phyloP scores from a whole-genome alignment of 2,888 invertebrate species.

The Lasioglossum lativentre region DNA sequence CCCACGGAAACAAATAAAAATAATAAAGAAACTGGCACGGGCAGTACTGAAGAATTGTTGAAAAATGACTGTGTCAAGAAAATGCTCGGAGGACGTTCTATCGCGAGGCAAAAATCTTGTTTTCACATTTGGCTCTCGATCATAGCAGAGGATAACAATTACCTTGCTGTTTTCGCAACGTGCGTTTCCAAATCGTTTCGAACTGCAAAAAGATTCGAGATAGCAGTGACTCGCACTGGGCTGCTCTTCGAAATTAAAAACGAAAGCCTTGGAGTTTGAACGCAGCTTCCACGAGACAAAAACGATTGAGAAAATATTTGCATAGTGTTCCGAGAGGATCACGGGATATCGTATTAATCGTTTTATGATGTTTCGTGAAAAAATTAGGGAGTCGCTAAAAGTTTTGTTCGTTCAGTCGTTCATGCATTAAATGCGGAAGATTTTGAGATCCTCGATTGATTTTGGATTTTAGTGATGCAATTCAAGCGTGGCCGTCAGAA shows the following conservation, averaged over 20 bases:
- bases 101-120: constrained; percentile 5
- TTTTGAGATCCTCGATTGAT: background rate
- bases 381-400: background rate
- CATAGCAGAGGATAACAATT: constrained; percentile 37
- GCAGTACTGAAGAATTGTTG: too few species aligned
- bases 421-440: background rate
- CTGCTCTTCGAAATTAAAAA: background rate
- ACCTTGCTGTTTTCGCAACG: constrained; percentile 37
- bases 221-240: background rate
- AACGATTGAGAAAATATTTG: background rate
- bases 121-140: constrained; percentile 33
- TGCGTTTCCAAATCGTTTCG: constrained; percentile 39
- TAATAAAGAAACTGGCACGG: background rate
- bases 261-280: background rate
- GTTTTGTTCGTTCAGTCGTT: background rate
- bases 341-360: background rate
- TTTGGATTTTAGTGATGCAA: background rate
- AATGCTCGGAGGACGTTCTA: background rate
- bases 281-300: background rate
- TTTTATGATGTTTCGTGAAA: background rate
- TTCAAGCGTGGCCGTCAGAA: background rate
- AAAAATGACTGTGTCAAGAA: background rate
- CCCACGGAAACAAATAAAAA: too few species aligned
- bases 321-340: background rate
- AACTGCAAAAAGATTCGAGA: constrained; percentile 26